Conservation (phyloP, 2,888 invertebrate species). For the Hemistola chrysoprasaria region DNA sequence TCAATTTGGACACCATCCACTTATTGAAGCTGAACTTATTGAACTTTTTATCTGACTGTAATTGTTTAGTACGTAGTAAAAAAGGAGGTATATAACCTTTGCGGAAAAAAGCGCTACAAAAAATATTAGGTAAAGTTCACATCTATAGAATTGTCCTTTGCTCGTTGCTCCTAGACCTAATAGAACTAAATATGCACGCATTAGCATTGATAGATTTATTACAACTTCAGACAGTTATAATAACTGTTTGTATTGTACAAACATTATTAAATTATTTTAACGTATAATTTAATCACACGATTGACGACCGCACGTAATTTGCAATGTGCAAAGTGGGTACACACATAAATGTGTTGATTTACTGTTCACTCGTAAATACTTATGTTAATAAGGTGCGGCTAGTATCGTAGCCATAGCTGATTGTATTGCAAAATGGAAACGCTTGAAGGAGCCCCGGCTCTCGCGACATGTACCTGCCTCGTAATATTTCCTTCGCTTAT, state of each 20-base stretch:
- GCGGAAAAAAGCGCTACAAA: too few relatives aligned
- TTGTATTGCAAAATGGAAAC: slow-evolving; percentile 74
- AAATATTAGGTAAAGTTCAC: too few relatives aligned
- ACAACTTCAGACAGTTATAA: slow-evolving; percentile 17
- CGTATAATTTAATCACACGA: slow-evolving; percentile 43
- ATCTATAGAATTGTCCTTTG: slow-evolving; percentile 4
- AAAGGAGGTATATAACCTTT: too few relatives aligned
- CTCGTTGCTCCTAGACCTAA: slow-evolving; percentile 13
- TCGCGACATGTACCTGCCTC: slow-evolving; percentile 13
- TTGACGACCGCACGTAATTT: slow-evolving; percentile 59
- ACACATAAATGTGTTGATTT: slow-evolving; percentile 68
- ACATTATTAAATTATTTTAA: slow-evolving; percentile 35
- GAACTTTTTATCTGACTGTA: too few relatives aligned
- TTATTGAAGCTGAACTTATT: too few relatives aligned
- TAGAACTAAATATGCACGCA: slow-evolving; percentile 22
- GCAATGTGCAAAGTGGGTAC: slow-evolving; percentile 56
- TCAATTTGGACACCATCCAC: too few relatives aligned
- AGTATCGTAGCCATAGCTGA: slow-evolving; percentile 55
- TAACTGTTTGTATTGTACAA: slow-evolving; percentile 26
- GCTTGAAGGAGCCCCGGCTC: slow-evolving; percentile 31
- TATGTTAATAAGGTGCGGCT: slow-evolving; percentile 65
- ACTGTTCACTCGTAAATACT: slow-evolving; percentile 65
- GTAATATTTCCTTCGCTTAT: slow-evolving; percentile 65
- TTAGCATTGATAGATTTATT: slow-evolving; percentile 30
- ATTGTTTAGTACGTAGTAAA: too few relatives aligned